These are phyloP conservation scores for Meliscaeva auricollis DNA, from an alignment of 2,888 invertebrate genomes.

Conservation along the genomic window DNA sequence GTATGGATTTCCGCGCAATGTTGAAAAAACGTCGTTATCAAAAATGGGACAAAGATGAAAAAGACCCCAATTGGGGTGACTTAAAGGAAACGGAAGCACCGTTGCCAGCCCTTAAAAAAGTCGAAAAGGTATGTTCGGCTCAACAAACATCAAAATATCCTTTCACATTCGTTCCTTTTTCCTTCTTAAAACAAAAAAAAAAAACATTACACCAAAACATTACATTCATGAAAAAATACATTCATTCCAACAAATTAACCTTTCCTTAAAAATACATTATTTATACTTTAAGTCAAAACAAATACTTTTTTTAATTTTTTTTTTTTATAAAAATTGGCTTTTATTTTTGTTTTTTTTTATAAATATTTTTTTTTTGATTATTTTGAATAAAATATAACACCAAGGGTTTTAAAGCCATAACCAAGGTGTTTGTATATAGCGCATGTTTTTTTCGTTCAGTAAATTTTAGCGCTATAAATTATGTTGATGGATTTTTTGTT, in stretches of 20 bases:
- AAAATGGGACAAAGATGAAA: conserved; percentile 96
- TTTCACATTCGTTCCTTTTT: neutral
- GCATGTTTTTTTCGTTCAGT: conserved; percentile 51
- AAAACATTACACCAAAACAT: neutral
- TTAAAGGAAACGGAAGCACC: conserved; percentile 96
- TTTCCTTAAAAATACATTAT: neutral
- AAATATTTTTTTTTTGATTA: conserved; percentile 4
- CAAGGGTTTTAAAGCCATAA: conserved; percentile 12
- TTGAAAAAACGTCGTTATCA: conserved; percentile 98
- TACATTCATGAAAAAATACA: neutral
- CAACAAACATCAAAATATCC: conserved; percentile 24
- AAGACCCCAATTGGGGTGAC: conserved; percentile 96
- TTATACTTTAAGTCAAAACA: neutral
- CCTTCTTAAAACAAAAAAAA: neutral
- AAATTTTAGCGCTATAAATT: conserved; percentile 47
- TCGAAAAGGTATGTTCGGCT: conserved; percentile 92
- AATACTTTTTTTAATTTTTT: neutral
- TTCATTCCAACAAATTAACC: neutral
- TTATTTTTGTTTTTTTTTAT: conserved; percentile 19
- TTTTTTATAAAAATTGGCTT: conserved; percentile 25
- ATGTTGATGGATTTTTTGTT: conserved; percentile 36
- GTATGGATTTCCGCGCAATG: conserved; percentile 99
- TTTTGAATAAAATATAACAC: conserved; percentile 12
- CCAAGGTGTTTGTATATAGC: conserved; percentile 51
- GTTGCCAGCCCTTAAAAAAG: conserved; percentile 94